Base-by-base conservation (phyloP, 2,113 vertebrate species). In the Capreolus pygargus region DNA sequence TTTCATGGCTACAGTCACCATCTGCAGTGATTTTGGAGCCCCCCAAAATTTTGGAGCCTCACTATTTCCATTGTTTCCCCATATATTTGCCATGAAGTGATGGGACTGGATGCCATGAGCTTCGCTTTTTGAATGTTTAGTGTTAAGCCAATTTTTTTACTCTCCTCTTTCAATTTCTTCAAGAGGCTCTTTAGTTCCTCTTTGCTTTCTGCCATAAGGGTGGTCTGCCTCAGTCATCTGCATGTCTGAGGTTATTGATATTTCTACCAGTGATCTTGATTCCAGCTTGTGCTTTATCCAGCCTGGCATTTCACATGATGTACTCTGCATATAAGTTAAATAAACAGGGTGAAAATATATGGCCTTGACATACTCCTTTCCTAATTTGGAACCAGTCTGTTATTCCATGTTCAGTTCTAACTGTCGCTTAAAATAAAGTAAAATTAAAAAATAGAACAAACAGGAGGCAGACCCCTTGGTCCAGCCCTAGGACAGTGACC, bases 1-100 rank as follows among this genome's bases (percentile, higher is more conserved):
- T 61, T 61, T 61, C 28, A 60, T 60, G 61, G 16, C 61, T 67
- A 1, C 33, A n/a, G 1, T 67, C 61, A 67, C 61, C 33, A 67
- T 67, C 61, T n/a, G 61, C 16, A 67, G 33, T 67, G 33, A 67
- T n/a, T 67, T 67, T n/a, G 61, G 7, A n/a, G 33, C 61, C 33
- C 33, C 0, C 0, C 2, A n/a, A n/a, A 64, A n/a, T 64, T 64
- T 30, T 8, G 6, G 6, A 58, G 57, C 57, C 27, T 60, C 61
- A 64, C 15, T n/a, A 7, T 64, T n/a, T 64, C 30, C 61, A 67
- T 7, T 67, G 33, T n/a, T n/a, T n/a, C 33, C 61, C 16, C 61
- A 10, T 67, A 33, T n/a, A 9, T 67, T 4, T 67, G 7, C 61
- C 33, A n/a, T 67, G 61, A 67, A 67, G 61, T n/a, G 61, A 19